Percentiles rank a stretch among this genome's conserved stretches.
These are phyloP conservation scores for Oenanthe oenanthe DNA, from an alignment of 2,113 vertebrate genomes.

Conservation along the genomic window DNA sequence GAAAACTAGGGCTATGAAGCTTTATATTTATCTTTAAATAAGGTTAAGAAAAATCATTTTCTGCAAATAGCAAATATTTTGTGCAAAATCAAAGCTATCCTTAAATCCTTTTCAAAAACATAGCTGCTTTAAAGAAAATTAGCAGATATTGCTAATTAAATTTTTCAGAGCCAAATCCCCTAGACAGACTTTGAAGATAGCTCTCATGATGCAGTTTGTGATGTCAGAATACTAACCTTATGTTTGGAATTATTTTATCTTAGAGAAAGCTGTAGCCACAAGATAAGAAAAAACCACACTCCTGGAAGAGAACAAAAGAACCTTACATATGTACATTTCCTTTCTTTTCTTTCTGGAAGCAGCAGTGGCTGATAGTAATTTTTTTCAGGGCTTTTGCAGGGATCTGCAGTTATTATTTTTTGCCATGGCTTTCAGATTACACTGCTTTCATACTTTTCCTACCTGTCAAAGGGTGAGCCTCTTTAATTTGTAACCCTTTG, in stretches of 20 bases:
- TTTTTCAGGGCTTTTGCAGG: not conserved
- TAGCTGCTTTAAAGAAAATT: not conserved
- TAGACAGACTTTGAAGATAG: not conserved
- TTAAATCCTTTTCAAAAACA: not conserved
- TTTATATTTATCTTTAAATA: not conserved
- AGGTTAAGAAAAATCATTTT: not conserved
- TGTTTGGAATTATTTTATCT: conserved; percentile 18
- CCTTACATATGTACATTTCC: not conserved
- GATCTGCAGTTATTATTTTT: not conserved
- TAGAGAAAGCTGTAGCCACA: conserved; percentile 15
- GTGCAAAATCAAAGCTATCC: not conserved
- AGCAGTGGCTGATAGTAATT: not conserved
- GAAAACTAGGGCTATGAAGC: not conserved
- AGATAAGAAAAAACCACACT: conserved; percentile 10
- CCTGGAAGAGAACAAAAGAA: conserved; percentile 1
- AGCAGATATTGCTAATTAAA: not conserved
- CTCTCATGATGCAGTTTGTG: not conserved
- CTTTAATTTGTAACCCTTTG: conserved; percentile 23
- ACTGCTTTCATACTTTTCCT: not conserved
- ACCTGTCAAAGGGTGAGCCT: not conserved
- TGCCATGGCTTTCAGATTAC: conserved; percentile 6
- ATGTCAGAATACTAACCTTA: not conserved
- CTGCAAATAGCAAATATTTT: not conserved
- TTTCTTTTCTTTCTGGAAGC: not conserved
- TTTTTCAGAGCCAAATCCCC: not conserved